Evolutionary conservation across 2,113 vertebrate genomes (phyloP).

Genomic region (Chamaetylas fuelleborni): DNA sequence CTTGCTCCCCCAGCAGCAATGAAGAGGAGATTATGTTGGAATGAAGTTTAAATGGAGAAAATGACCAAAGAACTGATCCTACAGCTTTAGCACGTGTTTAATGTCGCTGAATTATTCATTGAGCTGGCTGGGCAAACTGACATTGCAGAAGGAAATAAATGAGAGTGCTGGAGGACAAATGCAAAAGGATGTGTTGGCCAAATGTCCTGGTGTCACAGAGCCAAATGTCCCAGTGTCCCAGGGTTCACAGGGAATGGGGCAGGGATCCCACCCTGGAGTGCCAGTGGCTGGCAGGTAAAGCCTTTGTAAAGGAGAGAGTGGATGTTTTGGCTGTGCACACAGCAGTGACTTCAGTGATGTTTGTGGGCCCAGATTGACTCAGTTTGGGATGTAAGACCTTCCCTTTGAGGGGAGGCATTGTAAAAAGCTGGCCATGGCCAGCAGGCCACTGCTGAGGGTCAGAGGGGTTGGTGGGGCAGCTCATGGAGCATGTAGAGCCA

Average conservation of each 20-base stretch:
- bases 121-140: background rate
- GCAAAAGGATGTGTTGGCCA: background rate
- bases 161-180: background rate
- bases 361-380: background rate
- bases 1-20: background rate
- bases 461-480: background rate
- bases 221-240: background rate
- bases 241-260: background rate
- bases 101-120: constrained; percentile 50
- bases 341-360: background rate
- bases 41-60: constrained; percentile 7
- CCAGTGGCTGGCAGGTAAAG: background rate
- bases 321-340: background rate
- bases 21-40: constrained; percentile 1
- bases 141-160: background rate
- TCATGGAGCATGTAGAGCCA: background rate
- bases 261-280: background rate
- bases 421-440: background rate
- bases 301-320: background rate
- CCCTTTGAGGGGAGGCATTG: background rate
- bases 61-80: background rate
- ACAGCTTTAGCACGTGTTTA: background rate
- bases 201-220: background rate
- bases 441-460: background rate
- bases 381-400: background rate